Conservation (phyloP, 2,797 vertebrate species). For the Dromococcyx pavoninus region DNA sequence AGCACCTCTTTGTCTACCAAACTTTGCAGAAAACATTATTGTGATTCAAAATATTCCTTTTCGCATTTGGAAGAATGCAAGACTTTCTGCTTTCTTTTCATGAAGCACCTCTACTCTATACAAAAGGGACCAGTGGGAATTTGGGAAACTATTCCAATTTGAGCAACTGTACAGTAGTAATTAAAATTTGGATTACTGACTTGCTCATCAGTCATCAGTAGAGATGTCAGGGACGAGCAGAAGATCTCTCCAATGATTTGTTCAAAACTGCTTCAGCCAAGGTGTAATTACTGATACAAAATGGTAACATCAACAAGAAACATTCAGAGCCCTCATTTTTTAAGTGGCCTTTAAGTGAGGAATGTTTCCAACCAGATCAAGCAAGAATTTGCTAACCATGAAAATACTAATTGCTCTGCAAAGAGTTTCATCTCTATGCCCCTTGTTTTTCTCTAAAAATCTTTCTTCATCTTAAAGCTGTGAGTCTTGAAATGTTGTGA, state of each 20-base stretch:
- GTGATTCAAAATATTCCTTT: not conserved
- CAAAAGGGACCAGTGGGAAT: not conserved
- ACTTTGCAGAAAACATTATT: not conserved
- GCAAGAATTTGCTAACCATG: not conserved
- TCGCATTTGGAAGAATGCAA: not conserved
- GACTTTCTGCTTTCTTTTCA: not conserved
- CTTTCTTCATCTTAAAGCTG: not conserved
- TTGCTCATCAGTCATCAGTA: not conserved
- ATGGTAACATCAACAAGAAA: not conserved
- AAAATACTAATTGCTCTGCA: not conserved
- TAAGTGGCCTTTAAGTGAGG: not conserved
- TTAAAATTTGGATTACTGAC: constrained; percentile 6
- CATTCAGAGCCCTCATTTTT: not conserved
- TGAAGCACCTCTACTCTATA: not conserved
- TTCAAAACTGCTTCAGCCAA: constrained; percentile 14
- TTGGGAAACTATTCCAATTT: not conserved
- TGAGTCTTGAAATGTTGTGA: not conserved
- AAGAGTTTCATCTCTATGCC: not conserved
- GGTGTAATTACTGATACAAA: not conserved
- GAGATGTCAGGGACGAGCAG: not conserved
- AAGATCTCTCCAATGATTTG: not conserved
- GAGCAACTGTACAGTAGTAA: not conserved
- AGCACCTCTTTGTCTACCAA: not conserved
- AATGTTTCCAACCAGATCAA: not conserved
- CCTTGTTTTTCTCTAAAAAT: not conserved